Evolutionary conservation across 2,797 vertebrate genomes (phyloP), one percentile per base, ranked within the genome.

Genomic region (Argyrosomus regius): DNA sequence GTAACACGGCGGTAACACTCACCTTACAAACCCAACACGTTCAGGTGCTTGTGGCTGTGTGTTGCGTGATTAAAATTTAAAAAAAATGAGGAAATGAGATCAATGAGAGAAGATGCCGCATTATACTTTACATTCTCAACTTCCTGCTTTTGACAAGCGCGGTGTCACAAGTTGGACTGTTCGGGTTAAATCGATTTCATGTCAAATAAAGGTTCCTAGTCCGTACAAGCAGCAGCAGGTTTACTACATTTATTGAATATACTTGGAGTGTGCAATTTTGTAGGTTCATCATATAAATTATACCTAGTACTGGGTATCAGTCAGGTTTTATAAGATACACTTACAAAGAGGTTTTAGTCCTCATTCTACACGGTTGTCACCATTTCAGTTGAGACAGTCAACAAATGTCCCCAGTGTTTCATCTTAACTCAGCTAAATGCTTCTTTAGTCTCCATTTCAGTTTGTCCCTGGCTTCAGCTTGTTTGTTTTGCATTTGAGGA

Each of bases 131-230:
- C 87, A 91, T 88, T 45, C 39, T 84, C 41, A 4, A 93, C 94
- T 96, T 96, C 96, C 95, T 94, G 92, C 70, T 94, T 94, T 91
- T 92, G 93, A 95, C 93, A 93, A 39, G 91, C 50, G 72, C 26
- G 64, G 94, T 89, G 94, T 87, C 60, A 87, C 92, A 69, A 0
- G 14, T 8, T 56, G 6, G 74, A 77, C 13, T 39, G 87, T 48
- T 75, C 95, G 94, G 82, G 62, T 84, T 46, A 20, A 77, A 78
- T 45, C 24, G 13, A 41, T 5, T n/a, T n/a, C 17, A 2, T 52
- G 14, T 5, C n/a, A 22, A 53, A 28, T 20, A 35, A 77, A 49
- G 68, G 85, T 94, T 93, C 93, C 93, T 39, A 65, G 4, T 31
- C 4, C 22, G 24, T 1, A 54, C 2, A 2, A 28, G 1, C n/a